Evolutionary conservation across 2,113 vertebrate genomes (phyloP).

Genomic region (Xiphophorus hellerii): DNA sequence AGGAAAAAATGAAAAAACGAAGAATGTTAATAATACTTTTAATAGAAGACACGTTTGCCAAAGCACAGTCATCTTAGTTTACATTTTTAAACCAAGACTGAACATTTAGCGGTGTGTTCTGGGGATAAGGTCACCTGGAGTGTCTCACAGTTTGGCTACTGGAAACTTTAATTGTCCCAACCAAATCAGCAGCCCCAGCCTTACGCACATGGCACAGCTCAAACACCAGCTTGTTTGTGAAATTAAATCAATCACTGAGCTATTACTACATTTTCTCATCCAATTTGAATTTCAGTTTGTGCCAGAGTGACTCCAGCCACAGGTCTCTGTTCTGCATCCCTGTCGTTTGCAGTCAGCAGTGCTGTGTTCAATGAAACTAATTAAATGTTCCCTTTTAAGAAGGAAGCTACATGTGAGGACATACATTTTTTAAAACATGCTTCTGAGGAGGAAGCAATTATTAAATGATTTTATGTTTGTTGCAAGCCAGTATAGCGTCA

Average conservation of each 20-base stretch:
- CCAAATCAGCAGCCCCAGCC: neutral
- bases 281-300: neutral
- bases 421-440: neutral
- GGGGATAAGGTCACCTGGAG: slow-evolving; percentile 2
- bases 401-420: neutral
- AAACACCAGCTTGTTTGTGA: neutral
- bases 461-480: too few species aligned
- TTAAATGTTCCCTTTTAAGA: neutral
- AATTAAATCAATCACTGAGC: neutral
- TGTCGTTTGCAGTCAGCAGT: neutral
- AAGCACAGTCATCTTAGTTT: neutral
- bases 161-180: slow-evolving; percentile 2
- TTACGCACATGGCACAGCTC: neutral
- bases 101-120: neutral
- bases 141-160: neutral
- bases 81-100: neutral
- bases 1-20: neutral
- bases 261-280: neutral
- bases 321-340: neutral
- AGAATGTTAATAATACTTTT: slow-evolving; percentile 4
- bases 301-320: too few species aligned
- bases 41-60: neutral
- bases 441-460: neutral
- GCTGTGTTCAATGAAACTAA: neutral
- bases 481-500: neutral